Conservation (phyloP, 2,888 invertebrate genomes). For the Apotomis turbidana region DNA sequence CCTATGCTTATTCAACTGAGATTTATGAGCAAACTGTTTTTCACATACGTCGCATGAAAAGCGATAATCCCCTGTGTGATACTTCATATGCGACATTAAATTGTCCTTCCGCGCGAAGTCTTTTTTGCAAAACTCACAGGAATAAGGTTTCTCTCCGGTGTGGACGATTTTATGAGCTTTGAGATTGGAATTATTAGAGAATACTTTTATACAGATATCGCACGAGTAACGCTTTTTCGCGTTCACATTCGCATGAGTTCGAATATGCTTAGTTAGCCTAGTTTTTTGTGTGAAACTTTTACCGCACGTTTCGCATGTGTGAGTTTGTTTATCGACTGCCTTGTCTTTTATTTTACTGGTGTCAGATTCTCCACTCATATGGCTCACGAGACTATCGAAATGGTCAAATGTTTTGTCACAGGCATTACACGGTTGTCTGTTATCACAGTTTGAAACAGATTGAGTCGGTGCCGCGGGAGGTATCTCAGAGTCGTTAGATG, state of each 20-base stretch:
- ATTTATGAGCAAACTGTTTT: constrained; percentile 17
- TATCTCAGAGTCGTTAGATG: neutral
- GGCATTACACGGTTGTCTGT: too few species aligned
- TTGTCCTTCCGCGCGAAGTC: constrained; percentile 4
- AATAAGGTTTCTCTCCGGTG: constrained; percentile 11
- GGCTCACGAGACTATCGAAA: neutral
- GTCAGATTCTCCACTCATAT: neutral
- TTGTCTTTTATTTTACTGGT: neutral
- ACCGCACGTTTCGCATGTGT: neutral
- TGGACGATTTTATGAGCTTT: constrained; percentile 10
- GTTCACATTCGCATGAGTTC: neutral
- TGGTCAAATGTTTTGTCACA: neutral
- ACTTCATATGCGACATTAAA: constrained; percentile 8
- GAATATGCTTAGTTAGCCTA: neutral
- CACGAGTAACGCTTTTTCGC: neutral
- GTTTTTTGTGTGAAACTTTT: neutral
- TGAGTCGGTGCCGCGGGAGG: too few species aligned
- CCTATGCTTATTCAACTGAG: constrained; percentile 10
- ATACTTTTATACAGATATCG: neutral
- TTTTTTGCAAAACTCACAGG: constrained; percentile 9
- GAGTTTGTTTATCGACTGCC: neutral
- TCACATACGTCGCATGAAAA: constrained; percentile 3
- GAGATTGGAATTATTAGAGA: neutral
- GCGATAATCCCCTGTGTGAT: constrained; percentile 9
- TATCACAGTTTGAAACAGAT: too few species aligned